Base-by-base conservation (phyloP, 2,888 invertebrate species). In the Nomada goodeniana region DNA sequence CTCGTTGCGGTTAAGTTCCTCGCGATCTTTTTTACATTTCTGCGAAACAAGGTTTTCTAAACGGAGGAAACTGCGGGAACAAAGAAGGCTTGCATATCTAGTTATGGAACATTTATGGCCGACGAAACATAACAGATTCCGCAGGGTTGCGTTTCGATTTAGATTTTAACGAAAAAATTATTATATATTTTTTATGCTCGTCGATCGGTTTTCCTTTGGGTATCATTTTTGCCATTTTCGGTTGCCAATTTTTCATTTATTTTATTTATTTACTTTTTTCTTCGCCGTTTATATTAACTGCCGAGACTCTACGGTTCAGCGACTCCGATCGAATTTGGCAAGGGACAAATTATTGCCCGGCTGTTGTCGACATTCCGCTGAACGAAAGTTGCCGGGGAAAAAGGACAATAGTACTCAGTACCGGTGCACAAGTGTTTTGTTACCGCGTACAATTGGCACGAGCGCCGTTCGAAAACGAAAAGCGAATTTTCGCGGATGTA, bases 1-100 rank as follows among this genome's bases (percentile, higher is more conserved):
- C 86, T 86, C 89, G 89, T 78, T 50, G 65, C 63, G 55, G 20
- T n/a, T 11, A 23, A 13, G 18, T 59, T 52, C 61, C 50, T 26
- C 50, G 61, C 7, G 50, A 64, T 70, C 64, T 53, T 55, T 79
- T 79, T 72, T 68, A 59, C 68, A 53, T 70, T 71, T 77, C 29
- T 57, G 47, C 61, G 72, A 23, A 47, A 36, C 20, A 13, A 47
- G 44, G 26, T 84, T 78, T 84, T 76, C 76, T 50, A n/a, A 50
- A 9, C 15, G 20, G 29, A 36, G 23, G 20, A 26, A 42, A 76
- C 52, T 15, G 26, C 26, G 11, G 23, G 47, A 23, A 52, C 42
- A 23, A 52, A 44, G 53, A 18, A 26, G 20, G 18, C 53, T 23
- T 59, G 18, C 36, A 7, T 57, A 29, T 44, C 26, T 60, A 60